Base-by-base conservation (phyloP, 2,113 vertebrate species). In the Spheniscus mendiculus region DNA sequence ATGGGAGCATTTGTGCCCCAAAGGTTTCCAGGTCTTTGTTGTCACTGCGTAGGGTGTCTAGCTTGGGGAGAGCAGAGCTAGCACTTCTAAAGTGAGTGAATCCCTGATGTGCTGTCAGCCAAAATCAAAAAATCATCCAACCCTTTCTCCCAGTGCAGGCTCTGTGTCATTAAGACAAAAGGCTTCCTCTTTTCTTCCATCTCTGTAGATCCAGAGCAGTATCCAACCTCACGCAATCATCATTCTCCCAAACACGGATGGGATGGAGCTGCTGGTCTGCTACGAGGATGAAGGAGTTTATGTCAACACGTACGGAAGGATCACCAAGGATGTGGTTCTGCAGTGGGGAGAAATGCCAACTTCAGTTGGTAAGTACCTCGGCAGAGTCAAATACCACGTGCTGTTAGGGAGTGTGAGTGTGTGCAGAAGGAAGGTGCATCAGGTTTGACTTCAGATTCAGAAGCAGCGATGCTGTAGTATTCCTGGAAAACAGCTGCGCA, bases 261-360 rank as follows among this genome's bases (percentile, higher is more conserved):
- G 99, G 62, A 99, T 99, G 95, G 99, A 99, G 96, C 98, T 99
- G n/a, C 98, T 99, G 95, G 99, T 99, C 96, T 99, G 99, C 97
- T 99, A 99, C 1, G 99, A 99, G 97, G 99, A 99, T 91, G 99
- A 99, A 98, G 99, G 99, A 29, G 99, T 99, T 71, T 99, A 99
- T 1, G 99, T 99, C 87, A 99, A 99, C 98, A 99, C 99, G 0
- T 99, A 99, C 0, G 99, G 99, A 36, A 99, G 99, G 95, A 99
- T 99, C 98, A 99, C 99, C 91, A 99, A 99, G 98, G 99, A 99
- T 32, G 99, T 99, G 96, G 99, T 99, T 97, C 98, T 99, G 83
- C 99, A 99, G 97, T 99, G 99, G 99, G 99, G 99, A 83, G 99
- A 99, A 98, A 99, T 99, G 99, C 99, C 99, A 25, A 99, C 99